Percentiles rank a stretch among this genome's conserved stretches.
phyloP scores from a whole-genome alignment of 2,888 invertebrate species.

The Rhamphomyia laevipes region DNA sequence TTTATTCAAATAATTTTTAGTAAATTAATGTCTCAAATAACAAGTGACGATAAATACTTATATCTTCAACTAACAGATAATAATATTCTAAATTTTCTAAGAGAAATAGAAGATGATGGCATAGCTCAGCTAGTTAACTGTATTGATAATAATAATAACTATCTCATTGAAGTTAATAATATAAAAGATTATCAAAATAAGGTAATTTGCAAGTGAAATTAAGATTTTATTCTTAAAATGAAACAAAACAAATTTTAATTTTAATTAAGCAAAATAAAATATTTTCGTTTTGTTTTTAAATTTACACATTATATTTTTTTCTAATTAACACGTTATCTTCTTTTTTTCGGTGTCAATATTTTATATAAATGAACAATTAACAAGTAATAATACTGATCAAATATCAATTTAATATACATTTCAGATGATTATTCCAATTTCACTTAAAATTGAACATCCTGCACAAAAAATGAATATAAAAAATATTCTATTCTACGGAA shows the following conservation, averaged over 20 bases:
- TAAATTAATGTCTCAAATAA: conserved; percentile 6
- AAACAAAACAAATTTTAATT: too few species aligned
- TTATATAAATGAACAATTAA: too few species aligned
- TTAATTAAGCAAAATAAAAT: neutral
- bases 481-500: conserved; percentile 22
- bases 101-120: neutral
- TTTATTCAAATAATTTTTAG: conserved; percentile 1
- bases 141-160: neutral
- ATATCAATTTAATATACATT: too few species aligned
- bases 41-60: conserved; percentile 3
- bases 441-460: conserved; percentile 15
- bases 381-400: too few species aligned
- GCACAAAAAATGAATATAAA: conserved; percentile 16
- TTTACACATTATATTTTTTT: too few species aligned
- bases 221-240: too few species aligned
- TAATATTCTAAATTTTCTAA: conserved; percentile 4
- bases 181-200: conserved; percentile 4
- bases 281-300: too few species aligned
- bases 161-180: conserved; percentile 2
- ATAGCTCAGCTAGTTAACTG: conserved; percentile 6
- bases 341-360: too few species aligned
- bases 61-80: conserved; percentile 12
- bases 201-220: conserved; percentile 2
- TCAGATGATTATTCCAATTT: conserved; percentile 3
- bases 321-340: too few species aligned